Conservation (phyloP, 35 echinoderm and acorn worm species). For the Heliocidaris tuberculata region DNA sequence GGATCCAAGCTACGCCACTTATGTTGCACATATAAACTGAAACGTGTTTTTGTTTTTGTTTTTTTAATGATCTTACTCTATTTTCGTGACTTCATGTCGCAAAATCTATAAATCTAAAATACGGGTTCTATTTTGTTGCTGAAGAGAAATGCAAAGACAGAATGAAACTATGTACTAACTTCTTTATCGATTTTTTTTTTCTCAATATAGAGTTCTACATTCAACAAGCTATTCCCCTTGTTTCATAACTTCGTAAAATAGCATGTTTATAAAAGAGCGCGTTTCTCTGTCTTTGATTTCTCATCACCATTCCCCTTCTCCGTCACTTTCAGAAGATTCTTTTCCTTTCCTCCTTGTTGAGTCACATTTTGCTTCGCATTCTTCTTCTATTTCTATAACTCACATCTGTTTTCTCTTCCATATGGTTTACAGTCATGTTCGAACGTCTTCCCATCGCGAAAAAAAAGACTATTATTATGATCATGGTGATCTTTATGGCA, state of each 20-base stretch:
- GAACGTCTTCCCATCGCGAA: background rate
- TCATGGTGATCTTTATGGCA: background rate
- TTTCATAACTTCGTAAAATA: background rate
- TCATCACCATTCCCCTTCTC: background rate
- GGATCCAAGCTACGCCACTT: too few species aligned
- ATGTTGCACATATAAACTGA: too few species aligned
- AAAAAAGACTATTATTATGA: constrained; percentile 2
- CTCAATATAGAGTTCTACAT: background rate
- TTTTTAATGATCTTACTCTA: too few species aligned
- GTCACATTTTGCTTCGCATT: background rate
- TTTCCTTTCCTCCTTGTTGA: background rate
- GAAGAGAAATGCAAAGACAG: too few species aligned
- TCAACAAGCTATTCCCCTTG: background rate
- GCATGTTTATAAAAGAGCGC: background rate
- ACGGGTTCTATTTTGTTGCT: too few species aligned
- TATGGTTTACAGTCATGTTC: background rate
- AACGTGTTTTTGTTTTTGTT: too few species aligned
- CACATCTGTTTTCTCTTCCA: background rate
- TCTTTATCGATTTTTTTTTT: background rate
- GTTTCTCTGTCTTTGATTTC: background rate
- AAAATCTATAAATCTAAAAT: too few species aligned
- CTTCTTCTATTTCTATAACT: background rate
- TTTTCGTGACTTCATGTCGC: too few species aligned
- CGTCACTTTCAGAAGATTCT: background rate
- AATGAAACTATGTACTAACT: too few species aligned